These are phyloP conservation scores for Perithous albicinctus DNA, from an alignment of 2,888 invertebrate species.

Conservation along the genomic window DNA sequence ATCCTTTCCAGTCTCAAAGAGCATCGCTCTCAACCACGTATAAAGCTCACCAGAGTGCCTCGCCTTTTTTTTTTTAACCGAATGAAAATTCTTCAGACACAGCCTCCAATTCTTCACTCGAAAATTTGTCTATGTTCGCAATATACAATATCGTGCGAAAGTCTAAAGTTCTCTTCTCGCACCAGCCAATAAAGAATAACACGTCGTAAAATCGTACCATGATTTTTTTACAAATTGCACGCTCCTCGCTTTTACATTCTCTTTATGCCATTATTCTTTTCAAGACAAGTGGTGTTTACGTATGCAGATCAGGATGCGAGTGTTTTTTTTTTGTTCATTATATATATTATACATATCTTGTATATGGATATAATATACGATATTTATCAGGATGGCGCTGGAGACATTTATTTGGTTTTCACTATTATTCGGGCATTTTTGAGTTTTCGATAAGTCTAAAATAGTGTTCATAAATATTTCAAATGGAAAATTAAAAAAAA, in stretches of 20 bases:
- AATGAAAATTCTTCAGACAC: constrained; percentile 63
- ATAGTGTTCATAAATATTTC: too few species aligned
- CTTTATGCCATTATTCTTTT: constrained; percentile 33
- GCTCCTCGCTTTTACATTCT: constrained; percentile 25
- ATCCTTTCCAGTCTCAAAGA: not conserved
- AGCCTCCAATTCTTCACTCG: constrained; percentile 29
- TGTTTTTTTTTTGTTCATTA: constrained; percentile 42
- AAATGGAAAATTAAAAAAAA: too few species aligned
- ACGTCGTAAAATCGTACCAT: constrained; percentile 27
- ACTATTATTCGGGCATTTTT: too few species aligned
- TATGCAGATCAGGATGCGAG: constrained; percentile 67
- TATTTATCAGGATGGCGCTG: too few species aligned
- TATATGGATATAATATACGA: constrained; percentile 33
- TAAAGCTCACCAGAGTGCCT: constrained; percentile 9
- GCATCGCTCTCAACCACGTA: constrained; percentile 30
- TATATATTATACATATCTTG: constrained; percentile 1
- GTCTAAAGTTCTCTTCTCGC: constrained; percentile 26
- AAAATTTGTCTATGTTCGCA: constrained; percentile 10
- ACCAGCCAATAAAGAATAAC: constrained; percentile 40
- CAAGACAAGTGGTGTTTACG: constrained; percentile 36
- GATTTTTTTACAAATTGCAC: constrained; percentile 23
- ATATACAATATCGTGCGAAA: constrained; percentile 40
- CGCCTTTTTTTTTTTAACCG: constrained; percentile 18
- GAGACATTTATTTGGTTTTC: too few species aligned
- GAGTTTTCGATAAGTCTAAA: too few species aligned